Evolutionary conservation across 2,797 vertebrate species (phyloP), one percentile per base, ranked within the genome.

Genomic region (Euthynnus affinis): DNA sequence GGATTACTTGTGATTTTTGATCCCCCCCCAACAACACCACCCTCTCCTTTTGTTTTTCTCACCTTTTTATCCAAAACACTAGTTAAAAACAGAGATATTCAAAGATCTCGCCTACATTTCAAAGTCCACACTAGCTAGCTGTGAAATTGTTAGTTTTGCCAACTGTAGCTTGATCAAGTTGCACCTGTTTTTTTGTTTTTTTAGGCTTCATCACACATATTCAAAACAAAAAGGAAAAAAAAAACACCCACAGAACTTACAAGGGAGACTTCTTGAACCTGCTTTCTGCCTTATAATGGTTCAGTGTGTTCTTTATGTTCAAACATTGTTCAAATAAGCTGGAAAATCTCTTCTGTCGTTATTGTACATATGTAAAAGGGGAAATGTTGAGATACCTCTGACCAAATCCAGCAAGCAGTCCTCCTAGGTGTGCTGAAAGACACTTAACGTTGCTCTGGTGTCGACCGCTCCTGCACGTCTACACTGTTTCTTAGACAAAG

Each of bases 201-300:
- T 48, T 17, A 72, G 66, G 65, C 56, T 83, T 83, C 37, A 37
- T 86, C 73, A 56, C 75, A 74, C 67, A 18, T n/a, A n/a, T 59
- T 49, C 14, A 71, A 62, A 58, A 58, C 20, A 60, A 71, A 76
- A 64, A 58, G 48, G 37, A 55, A 71, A 59, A 32, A 59, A 73
- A 59, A 66, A 74, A 86, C 81, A 86, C 78, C 80, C 71, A 73
- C 67, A 83, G 74, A 86, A 90, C 89, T 91, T 91, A 92, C 81
- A 91, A 94, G 91, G 88, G 90, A 92, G 87, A 91, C 93, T 92
- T 90, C 93, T 92, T 90, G 90, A 93, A 92, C 90, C 88, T 81
- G 80, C 84, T 90, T 87, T 91, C 82, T 94, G 92, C 93, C 94
- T 93, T 93, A 93, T 27, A 69, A 52, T 20, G 87, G 87, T 83